Evolutionary conservation across 2,888 invertebrate genomes (phyloP).

Genomic region (Cordilura impudica): DNA sequence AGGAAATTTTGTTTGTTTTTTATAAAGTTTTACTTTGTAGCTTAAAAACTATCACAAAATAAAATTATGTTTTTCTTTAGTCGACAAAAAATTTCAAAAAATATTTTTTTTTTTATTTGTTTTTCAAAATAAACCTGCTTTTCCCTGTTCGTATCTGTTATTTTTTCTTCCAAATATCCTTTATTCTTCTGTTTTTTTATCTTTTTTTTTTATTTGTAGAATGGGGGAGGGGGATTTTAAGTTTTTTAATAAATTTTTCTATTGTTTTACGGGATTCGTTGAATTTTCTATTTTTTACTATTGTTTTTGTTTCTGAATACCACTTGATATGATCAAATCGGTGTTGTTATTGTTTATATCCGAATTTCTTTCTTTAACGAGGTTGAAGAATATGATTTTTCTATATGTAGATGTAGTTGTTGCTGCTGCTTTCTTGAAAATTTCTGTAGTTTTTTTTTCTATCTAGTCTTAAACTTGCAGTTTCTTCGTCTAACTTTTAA

Average conservation of each 20-base stretch:
- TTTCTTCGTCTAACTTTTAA: constrained; percentile 62
- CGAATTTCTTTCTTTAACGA: not conserved
- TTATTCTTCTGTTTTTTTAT: constrained; percentile 1
- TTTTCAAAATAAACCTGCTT: constrained; percentile 50
- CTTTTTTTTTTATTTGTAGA: not conserved
- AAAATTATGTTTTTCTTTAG: constrained; percentile 48
- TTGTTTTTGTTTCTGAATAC: constrained; percentile 20
- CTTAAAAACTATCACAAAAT: constrained; percentile 65
- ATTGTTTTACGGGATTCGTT: constrained; percentile 26
- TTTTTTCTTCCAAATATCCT: constrained; percentile 38
- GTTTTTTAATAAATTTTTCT: not conserved
- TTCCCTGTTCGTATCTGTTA: constrained; percentile 59
- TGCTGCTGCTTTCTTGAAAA: not conserved
- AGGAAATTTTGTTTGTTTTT: constrained; percentile 55
- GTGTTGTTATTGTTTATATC: constrained; percentile 16
- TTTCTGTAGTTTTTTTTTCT: not conserved
- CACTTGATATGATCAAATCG: constrained; percentile 55
- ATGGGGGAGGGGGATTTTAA: not conserved
- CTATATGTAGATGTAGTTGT: not conserved
- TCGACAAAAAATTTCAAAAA: constrained; percentile 64
- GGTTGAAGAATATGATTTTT: no score
- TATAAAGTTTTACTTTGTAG: constrained; percentile 48
- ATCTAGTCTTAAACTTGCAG: constrained; percentile 58
- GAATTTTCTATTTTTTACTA: constrained; percentile 24
- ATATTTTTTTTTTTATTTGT: constrained; percentile 56